Evolutionary conservation across 2,888 invertebrate species (phyloP).

Genomic region (Pandemis cinnamomeana): DNA sequence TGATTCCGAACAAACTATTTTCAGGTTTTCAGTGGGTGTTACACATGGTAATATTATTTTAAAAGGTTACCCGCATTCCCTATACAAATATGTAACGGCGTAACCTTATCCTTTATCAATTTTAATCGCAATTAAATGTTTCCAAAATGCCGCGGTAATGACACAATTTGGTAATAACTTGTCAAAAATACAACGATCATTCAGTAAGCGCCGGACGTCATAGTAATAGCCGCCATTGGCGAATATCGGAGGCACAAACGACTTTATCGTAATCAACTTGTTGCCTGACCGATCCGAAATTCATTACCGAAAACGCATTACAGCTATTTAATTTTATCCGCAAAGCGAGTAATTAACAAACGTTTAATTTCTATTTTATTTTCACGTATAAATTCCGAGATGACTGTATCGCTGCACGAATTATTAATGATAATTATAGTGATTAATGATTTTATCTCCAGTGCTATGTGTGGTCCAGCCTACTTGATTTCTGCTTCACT

Average conservation of each 20-base stretch:
- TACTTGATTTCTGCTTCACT: conserved; percentile 24
- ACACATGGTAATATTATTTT: too few species aligned
- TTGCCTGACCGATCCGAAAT: conserved; percentile 58
- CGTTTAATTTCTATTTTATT: conserved; percentile 51
- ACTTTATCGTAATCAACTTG: conserved; percentile 74
- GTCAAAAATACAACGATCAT: conserved; percentile 19
- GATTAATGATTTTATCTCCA: conserved; percentile 34
- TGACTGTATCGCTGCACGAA: conserved; percentile 28
- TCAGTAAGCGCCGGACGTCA: conserved; percentile 51
- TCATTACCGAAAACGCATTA: conserved; percentile 57
- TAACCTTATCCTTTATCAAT: not conserved
- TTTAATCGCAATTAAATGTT: not conserved
- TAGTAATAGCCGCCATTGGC: conserved; percentile 56
- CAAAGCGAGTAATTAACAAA: conserved; percentile 52
- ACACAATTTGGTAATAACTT: not conserved
- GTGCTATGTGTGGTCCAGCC: conserved; percentile 37
- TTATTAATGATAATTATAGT: conserved; percentile 31
- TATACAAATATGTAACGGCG: too few species aligned
- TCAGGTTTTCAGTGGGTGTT: too few species aligned
- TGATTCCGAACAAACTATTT: too few species aligned
- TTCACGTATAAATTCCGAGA: conserved; percentile 39
- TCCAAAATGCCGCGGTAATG: not conserved
- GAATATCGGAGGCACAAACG: conserved; percentile 56
- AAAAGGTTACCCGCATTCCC: too few species aligned
- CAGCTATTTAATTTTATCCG: conserved; percentile 48